These are phyloP conservation scores for Syrmaticus mikado DNA, from an alignment of 2,113 vertebrate species.

Conservation along the genomic window DNA sequence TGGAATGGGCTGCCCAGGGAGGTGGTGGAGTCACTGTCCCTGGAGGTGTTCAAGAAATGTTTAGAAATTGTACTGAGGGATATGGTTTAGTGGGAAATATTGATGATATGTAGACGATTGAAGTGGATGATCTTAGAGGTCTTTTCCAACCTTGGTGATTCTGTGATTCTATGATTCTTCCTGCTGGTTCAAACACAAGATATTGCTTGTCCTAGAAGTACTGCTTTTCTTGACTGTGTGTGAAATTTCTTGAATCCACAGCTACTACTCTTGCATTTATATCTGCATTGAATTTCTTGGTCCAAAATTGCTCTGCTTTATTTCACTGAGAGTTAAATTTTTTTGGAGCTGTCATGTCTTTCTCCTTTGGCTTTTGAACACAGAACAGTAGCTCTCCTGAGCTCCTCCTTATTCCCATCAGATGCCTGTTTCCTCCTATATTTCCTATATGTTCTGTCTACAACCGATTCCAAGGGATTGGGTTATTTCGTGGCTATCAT, in stretches of 20 bases:
- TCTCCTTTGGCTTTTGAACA: neutral
- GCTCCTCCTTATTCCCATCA: neutral
- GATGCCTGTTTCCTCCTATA: neutral
- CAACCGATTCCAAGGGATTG: neutral
- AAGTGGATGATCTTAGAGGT: too few relatives aligned
- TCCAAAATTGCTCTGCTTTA: neutral
- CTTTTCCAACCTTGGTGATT: too few relatives aligned
- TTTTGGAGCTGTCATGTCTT: neutral
- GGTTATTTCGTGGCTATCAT: neutral
- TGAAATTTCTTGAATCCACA: neutral
- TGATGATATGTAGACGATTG: too few relatives aligned
- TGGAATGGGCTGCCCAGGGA: too few relatives aligned
- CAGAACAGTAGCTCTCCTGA: neutral
- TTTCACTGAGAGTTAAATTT: neutral
- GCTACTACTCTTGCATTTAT: neutral
- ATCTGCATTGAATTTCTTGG: neutral
- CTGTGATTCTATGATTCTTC: neutral
- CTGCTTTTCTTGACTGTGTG: neutral
- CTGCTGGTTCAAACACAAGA: neutral
- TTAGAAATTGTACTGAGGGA: too few relatives aligned
- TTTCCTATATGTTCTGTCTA: neutral
- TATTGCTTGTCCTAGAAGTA: neutral
- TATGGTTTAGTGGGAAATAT: too few relatives aligned
- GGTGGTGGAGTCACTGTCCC: too few relatives aligned
- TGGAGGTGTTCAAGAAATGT: too few relatives aligned